Percentiles rank a stretch among this genome's conserved stretches.
These are phyloP conservation scores for Fulica atra DNA, from an alignment of 2,113 vertebrate genomes.

Conservation along the genomic window DNA sequence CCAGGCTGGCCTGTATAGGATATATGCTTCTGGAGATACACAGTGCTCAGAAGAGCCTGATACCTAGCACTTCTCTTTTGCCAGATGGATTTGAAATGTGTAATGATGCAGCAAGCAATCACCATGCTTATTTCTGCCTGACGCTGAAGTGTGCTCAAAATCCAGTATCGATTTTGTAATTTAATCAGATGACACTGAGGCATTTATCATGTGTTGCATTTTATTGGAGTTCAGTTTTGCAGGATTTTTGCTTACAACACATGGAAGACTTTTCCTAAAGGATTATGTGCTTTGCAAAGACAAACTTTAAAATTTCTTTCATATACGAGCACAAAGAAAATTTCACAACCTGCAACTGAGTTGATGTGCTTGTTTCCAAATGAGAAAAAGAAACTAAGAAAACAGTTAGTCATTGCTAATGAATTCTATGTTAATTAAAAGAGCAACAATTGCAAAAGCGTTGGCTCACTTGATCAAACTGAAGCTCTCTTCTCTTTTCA, in stretches of 20 bases:
- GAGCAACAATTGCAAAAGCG: not conserved
- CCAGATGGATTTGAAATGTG: not conserved
- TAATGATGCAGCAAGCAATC: not conserved
- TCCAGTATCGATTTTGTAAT: not conserved
- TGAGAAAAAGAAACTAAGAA: not conserved
- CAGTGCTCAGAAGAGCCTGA: not conserved
- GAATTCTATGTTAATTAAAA: not conserved
- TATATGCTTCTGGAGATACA: rapidly evolving
- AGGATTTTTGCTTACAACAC: not conserved
- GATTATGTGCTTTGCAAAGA: not conserved
- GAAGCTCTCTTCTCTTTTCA: not conserved
- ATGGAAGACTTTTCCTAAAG: not conserved
- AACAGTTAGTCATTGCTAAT: not conserved
- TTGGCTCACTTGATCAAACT: not conserved
- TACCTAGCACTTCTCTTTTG: not conserved
- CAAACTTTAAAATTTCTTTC: not conserved
- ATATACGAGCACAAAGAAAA: not conserved
- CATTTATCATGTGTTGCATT: not conserved
- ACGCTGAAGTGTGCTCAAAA: not conserved
- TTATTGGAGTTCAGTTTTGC: not conserved
- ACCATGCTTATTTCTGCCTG: not conserved
- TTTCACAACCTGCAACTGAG: not conserved
- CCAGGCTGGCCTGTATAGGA: not conserved
- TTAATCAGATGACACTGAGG: not conserved
- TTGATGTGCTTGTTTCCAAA: not conserved